Base-by-base conservation (phyloP, 2,797 vertebrate species). In the Steatocranus sp. region DNA sequence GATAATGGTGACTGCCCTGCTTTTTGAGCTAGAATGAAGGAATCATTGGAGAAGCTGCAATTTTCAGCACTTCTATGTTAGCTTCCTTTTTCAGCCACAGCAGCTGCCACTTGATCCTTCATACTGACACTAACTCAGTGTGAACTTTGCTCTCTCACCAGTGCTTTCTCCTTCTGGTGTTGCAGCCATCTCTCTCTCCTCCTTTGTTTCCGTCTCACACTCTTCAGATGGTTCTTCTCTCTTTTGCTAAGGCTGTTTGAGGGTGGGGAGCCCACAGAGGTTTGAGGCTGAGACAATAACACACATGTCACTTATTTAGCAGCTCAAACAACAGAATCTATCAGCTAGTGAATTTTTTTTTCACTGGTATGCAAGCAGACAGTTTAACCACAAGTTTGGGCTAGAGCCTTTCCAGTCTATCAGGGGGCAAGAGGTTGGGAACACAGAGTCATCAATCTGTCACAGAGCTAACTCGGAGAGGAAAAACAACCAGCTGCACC, bases 161-260 rank as follows among this genome's bases (percentile, higher is more conserved):
- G 88, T 58, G 90, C 95, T 48, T 81, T 79, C 82, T 93, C 86
- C 85, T 89, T 88, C 79, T 90, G 91, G 36, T 82, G 83, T 79
- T 87, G 88, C 30, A 97, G 88, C 96, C 96, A 97, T 76, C 80
- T 92, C 75, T 97, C 97, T 79, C 25, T 95, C 86, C 92, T 95
- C 78, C 91, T 97, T 85, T 96, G 96, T 79, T 97, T 98, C 85
- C 95, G 96, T 75, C 95, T 95, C 27, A 96, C 83, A 91, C 91
- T 97, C 94, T 98, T 98, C 76, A 97, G 84, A 23, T 93, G 96
- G 90, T 95, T 98, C 93, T 91, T 97, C 91, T 97, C 97, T 84
- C 91, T 96, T 86, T 96, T 97, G 88, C 68, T 96, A 70, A 95
- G 84, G 17, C 94, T 93, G 91, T 82, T 94, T 5, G 84, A 92